phyloP scores from a whole-genome alignment of 2,113 vertebrate genomes.

The Ia io region DNA sequence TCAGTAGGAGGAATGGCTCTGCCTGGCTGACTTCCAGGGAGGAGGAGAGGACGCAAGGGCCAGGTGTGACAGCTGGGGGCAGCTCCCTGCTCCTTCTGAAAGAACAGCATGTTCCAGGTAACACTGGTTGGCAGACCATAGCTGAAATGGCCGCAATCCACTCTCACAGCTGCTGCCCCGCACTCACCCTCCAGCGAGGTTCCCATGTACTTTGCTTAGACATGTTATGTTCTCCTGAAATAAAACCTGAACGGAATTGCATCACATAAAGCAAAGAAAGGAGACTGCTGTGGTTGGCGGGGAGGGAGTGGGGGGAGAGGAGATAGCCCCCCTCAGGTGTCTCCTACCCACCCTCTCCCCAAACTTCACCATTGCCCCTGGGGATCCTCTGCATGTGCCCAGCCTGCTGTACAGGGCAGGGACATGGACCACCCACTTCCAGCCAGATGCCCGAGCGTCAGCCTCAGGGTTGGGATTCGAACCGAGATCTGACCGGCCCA shows the following conservation, averaged over 20 bases:
- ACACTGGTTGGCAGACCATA: not conserved
- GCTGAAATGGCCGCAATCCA: not conserved
- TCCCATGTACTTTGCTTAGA: not conserved
- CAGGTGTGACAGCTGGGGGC: too few relatives aligned
- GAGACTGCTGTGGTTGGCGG: not conserved
- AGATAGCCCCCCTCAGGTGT: not conserved
- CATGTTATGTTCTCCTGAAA: not conserved
- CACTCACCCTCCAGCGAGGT: not conserved
- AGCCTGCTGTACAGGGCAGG: not conserved
- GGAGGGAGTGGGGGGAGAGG: not conserved
- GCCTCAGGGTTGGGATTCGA: not conserved
- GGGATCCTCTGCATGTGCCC: not conserved
- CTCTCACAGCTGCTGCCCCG: not conserved
- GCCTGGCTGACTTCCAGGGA: not conserved
- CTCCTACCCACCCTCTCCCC: not conserved
- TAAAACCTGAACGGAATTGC: not conserved
- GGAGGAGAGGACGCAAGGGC: not conserved
- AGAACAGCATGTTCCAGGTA: not conserved
- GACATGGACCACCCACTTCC: fast-evolving
- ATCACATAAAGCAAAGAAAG: not conserved
- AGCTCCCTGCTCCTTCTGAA: not conserved
- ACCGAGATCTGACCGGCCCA: not conserved
- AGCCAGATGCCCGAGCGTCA: fast-evolving
- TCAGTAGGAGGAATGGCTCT: not conserved
- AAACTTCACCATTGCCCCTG: fast-evolving